Base-by-base conservation (phyloP, 2,888 invertebrate species). In the Molorchus minor region DNA sequence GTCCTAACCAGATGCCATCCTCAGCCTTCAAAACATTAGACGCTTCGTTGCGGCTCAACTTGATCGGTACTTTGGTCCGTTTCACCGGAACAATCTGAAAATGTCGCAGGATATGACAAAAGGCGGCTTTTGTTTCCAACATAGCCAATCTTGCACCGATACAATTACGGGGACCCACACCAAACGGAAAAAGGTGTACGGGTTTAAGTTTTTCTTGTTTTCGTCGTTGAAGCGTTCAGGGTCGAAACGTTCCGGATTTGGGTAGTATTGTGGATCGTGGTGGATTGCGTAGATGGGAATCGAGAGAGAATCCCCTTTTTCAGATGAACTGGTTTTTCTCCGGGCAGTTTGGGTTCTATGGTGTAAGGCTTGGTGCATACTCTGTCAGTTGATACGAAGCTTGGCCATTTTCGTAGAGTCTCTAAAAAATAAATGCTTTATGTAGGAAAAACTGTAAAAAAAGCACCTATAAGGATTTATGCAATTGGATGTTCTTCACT, bases 161-260 rank as follows among this genome's bases (percentile, higher is more conserved):
- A 66, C 85, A 86, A 66, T 75, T 81, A 58, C 85, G 80, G 0
- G 85, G 85, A 1, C 85, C 85, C 29, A 75, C 61, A 1, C 86
- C 85, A 67, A 85, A 86, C 0, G 85, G 84, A 71, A 83, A 69
- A 79, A 85, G 0, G 82, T 80, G 62, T 81, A 83, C 0, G 83
- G 82, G 52, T 79, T 71, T 36, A 84, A 80, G 0, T 80, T 80
- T 0, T 77, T 75, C 61, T 77, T 77, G 46, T 78, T 78, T 69
- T 76, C 58, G 8, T 65, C 56, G 47, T 53, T 70, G 38, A 73
- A 73, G 33, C 72, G 47, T 54, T 82, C 82, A 0, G 85, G 85
- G 70, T 83, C 77, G 62, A 84, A 85, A 7, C 68, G 71, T 8
- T 81, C 77, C 0, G 84, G 84, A 15, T 84, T 69, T 0, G 79